A percentile compares a stretch with the other conserved stretches of the same genome.
These are phyloP conservation scores for Lagodon rhomboides DNA, from an alignment of 2,797 vertebrate species.

Conservation along the genomic window DNA sequence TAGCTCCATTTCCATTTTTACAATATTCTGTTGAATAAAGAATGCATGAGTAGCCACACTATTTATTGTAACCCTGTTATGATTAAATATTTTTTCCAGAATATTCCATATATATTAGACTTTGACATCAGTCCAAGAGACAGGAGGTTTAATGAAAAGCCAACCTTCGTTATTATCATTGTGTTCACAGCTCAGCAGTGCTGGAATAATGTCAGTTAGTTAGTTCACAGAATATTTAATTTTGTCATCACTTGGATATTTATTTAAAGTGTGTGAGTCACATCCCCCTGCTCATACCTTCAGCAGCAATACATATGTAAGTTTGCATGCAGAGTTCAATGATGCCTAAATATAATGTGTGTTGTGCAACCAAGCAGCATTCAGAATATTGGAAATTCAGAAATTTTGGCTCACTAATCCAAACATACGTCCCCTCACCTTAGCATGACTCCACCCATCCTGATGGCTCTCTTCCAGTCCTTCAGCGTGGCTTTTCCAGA, in stretches of 20 bases:
- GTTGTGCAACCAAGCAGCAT: background rate
- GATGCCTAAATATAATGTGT: background rate
- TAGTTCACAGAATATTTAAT: background rate
- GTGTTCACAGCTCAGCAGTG: background rate
- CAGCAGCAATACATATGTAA: background rate
- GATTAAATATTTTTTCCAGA: background rate
- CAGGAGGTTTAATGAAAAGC: background rate
- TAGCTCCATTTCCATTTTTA: background rate
- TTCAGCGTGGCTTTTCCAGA: conserved; percentile 98
- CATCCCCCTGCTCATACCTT: background rate
- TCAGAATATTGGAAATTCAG: background rate
- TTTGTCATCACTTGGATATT: background rate
- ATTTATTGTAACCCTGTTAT: background rate
- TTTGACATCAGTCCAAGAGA: conserved; percentile 1
- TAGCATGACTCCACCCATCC: conserved; percentile 97
- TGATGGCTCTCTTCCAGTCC: conserved; percentile 99
- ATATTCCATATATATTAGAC: background rate
- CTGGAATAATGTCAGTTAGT: background rate
- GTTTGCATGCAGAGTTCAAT: conserved; percentile 2
- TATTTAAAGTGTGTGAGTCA: conserved; percentile 12
- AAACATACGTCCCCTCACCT: conserved; percentile 85
- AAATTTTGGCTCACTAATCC: conserved; percentile 9
- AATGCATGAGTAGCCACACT: background rate
- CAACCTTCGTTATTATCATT: background rate
- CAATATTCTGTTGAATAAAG: background rate